Conservation (phyloP, 2,888 invertebrate species). For the Ceramica pisi region DNA sequence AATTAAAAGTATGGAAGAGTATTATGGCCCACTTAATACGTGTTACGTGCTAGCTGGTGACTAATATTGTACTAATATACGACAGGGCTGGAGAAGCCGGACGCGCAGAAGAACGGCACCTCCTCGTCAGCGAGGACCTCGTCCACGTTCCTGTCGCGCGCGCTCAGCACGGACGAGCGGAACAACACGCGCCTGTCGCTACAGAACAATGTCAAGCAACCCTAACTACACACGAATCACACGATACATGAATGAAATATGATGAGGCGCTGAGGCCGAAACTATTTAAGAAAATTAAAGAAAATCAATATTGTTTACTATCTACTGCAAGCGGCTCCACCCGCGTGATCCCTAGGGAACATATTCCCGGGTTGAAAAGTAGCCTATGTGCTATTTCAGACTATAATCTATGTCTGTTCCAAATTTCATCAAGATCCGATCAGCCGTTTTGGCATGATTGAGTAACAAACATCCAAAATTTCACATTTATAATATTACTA, state of each 20-base stretch:
- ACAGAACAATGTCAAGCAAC: slow-evolving; percentile 78
- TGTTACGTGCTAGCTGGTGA: slow-evolving; percentile 59
- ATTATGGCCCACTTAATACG: slow-evolving; percentile 23
- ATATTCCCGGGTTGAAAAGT: too few relatives aligned
- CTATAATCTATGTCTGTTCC: too few relatives aligned
- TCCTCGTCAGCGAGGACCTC: slow-evolving; percentile 84
- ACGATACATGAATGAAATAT: background rate
- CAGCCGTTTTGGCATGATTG: too few relatives aligned
- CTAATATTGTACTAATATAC: slow-evolving; percentile 82
- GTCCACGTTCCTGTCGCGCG: slow-evolving; percentile 86
- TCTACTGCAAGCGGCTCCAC: too few relatives aligned
- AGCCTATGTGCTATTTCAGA: too few relatives aligned
- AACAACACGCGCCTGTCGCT: slow-evolving; percentile 77
- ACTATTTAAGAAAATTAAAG: background rate
- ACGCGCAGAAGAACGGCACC: slow-evolving; percentile 82
- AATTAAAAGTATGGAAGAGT: background rate
- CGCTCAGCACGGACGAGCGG: slow-evolving; percentile 85
- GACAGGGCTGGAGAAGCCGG: slow-evolving; percentile 86
- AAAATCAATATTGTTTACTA: background rate
- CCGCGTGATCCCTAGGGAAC: too few relatives aligned
- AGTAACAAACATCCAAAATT: too few relatives aligned
- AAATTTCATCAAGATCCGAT: too few relatives aligned
- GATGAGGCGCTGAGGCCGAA: slow-evolving; percentile 22
- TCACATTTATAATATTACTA: too few relatives aligned
- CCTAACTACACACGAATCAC: slow-evolving; percentile 51